A percentile compares a stretch with the other conserved stretches of the same genome.
Evolutionary conservation across 1,140 invertebrate genomes (phyloP).

Genomic region (Meloidogyne hapla): DNA sequence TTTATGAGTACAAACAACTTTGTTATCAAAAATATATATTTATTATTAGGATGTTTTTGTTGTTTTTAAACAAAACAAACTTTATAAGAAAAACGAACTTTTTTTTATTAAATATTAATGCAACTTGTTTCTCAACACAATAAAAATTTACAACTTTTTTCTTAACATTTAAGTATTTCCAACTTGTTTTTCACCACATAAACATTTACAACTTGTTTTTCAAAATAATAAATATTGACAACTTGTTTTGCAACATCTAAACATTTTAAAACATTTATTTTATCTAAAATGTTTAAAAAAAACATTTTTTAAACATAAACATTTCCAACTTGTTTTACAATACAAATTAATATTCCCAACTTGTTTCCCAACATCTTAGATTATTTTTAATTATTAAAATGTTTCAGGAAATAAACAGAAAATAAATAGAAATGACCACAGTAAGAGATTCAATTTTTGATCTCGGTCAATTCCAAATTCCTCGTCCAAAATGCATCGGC

Average conservation of each 20-base stretch:
- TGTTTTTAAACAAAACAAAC: too few species aligned
- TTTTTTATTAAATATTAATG: too few species aligned
- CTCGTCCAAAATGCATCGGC: conserved; percentile 55
- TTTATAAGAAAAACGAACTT: too few species aligned
- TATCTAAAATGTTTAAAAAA: neutral
- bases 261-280: too few species aligned
- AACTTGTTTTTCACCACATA: neutral
- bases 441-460: neutral
- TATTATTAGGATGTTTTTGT: too few species aligned
- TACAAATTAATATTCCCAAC: too few species aligned
- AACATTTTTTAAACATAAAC: neutral
- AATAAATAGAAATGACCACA: neutral
- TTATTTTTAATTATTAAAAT: neutral
- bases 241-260: too few species aligned
- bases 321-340: too few species aligned
- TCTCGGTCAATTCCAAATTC: conserved; percentile 53
- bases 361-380: neutral
- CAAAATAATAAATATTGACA: too few species aligned
- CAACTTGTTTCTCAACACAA: neutral
- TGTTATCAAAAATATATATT: neutral
- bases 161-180: neutral
- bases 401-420: neutral
- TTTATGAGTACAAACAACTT: neutral
- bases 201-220: neutral
- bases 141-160: neutral